These are phyloP conservation scores for Hemibagrus wyckioides DNA, from an alignment of 2,113 vertebrate species.

Conservation along the genomic window DNA sequence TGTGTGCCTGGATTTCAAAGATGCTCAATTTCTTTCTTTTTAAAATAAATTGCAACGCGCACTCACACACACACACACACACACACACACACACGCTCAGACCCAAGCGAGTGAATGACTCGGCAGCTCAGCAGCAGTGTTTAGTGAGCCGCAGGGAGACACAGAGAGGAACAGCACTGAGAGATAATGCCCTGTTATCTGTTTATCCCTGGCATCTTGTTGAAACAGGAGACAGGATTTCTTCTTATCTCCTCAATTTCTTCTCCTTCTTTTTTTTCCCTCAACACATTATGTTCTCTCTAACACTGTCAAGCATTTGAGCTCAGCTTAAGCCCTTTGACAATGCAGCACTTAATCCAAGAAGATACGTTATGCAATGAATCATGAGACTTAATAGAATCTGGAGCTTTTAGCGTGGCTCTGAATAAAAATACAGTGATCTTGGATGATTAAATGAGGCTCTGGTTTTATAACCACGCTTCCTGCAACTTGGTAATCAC, in stretches of 20 bases:
- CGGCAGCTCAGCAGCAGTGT: constrained; percentile 27
- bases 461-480: not conserved
- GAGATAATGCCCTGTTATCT: constrained; percentile 56
- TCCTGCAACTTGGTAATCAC: not conserved
- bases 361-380: constrained; percentile 19
- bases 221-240: constrained; percentile 53
- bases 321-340: constrained; percentile 39
- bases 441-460: not conserved
- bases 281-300: constrained; percentile 47
- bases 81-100: constrained; percentile 22
- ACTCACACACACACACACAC: constrained; percentile 36
- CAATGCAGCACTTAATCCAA: constrained; percentile 49
- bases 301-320: constrained; percentile 42
- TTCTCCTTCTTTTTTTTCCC: constrained; percentile 4
- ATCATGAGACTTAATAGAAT: not conserved
- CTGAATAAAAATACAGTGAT: not conserved
- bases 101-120: constrained; percentile 24
- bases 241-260: constrained; percentile 54
- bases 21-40: not conserved
- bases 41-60: not conserved
- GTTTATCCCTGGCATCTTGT: constrained; percentile 53
- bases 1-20: not conserved
- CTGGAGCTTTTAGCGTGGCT: not conserved
- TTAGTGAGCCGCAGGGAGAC: constrained; percentile 43
- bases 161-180: constrained; percentile 43